phyloP scores from a whole-genome alignment of 2,888 invertebrate genomes.

The Diaphora mendica region DNA sequence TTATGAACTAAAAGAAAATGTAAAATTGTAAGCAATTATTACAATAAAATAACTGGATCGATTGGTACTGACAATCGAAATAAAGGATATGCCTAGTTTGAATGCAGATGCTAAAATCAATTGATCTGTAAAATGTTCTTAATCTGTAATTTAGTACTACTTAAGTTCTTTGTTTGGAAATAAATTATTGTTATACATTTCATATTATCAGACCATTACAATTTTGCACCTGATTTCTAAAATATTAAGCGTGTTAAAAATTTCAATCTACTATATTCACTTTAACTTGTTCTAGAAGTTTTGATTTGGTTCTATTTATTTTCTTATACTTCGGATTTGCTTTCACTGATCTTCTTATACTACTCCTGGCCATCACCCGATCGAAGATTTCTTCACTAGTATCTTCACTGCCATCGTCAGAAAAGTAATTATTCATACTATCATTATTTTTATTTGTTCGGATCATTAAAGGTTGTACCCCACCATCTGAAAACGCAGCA shows the following conservation, averaged over 20 bases:
- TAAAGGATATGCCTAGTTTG: too few relatives aligned
- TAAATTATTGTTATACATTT: too few relatives aligned
- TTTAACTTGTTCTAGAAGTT: constrained; percentile 80
- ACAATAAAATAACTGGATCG: too few relatives aligned
- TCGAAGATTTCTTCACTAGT: constrained; percentile 83
- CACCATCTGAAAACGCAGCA: constrained; percentile 68
- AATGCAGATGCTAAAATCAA: too few relatives aligned
- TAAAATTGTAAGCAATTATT: too few relatives aligned
- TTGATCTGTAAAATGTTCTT: too few relatives aligned
- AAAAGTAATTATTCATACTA: constrained; percentile 83
- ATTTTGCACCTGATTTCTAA: constrained; percentile 22
- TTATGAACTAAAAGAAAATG: too few relatives aligned
- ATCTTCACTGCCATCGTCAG: constrained; percentile 82
- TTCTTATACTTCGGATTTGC: constrained; percentile 84
- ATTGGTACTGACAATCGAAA: too few relatives aligned
- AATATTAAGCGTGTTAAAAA: constrained; percentile 17
- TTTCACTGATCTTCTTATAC: constrained; percentile 79
- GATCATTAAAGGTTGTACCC: constrained; percentile 68
- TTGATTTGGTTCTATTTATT: constrained; percentile 80
- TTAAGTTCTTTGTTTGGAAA: too few relatives aligned
- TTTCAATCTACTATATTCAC: constrained; percentile 76
- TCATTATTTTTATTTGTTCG: constrained; percentile 77
- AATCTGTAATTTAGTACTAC: too few relatives aligned
- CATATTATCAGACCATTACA: constrained; percentile 34
- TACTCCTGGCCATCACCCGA: constrained; percentile 81